A percentile compares a stretch with the other conserved stretches of the same genome.
Conservation (phyloP, 1,140 invertebrate species). For the Tribolium castaneum region DNA sequence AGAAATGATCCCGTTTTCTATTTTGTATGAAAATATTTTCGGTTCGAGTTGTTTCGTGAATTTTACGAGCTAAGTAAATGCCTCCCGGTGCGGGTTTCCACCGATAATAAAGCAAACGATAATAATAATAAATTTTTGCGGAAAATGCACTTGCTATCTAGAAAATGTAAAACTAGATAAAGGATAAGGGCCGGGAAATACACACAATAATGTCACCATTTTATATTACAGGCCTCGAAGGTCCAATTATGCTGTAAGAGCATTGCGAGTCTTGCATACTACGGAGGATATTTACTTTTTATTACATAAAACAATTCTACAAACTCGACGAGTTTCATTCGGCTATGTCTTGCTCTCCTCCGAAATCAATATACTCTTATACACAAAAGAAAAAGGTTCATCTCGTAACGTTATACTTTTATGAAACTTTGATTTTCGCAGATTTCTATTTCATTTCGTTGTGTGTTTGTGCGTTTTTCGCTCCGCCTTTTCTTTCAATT, state of each 20-base stretch:
- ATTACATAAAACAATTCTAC: slow-evolving; percentile 29
- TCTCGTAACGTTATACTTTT: slow-evolving; percentile 19
- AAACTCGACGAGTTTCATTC: slow-evolving; percentile 8
- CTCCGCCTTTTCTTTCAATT: slow-evolving; percentile 13
- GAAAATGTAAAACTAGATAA: slow-evolving; percentile 41
- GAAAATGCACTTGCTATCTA: slow-evolving; percentile 27
- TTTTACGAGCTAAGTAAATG: slow-evolving; percentile 20
- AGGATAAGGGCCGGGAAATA: slow-evolving; percentile 21
- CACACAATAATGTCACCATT: slow-evolving; percentile 39
- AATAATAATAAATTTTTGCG: slow-evolving; percentile 25
- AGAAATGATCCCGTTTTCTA: not conserved
- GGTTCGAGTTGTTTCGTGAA: not conserved
- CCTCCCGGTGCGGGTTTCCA: not conserved
- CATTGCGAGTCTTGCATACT: slow-evolving; percentile 39
- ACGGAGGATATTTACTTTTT: slow-evolving; percentile 28
- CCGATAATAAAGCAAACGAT: slow-evolving; percentile 27
- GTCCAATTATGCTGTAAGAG: slow-evolving; percentile 38
- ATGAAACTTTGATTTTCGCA: slow-evolving; percentile 27
- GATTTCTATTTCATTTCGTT: slow-evolving; percentile 20
- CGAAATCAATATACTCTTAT: slow-evolving; percentile 10
- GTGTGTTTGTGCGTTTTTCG: not conserved
- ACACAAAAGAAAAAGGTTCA: not conserved
- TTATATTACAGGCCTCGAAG: slow-evolving; percentile 36
- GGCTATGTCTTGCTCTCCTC: not conserved
- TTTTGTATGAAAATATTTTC: not conserved